Percentiles rank a stretch among this genome's conserved stretches.
These are phyloP conservation scores for Pocillopora verrucosa DNA, from an alignment of 64 coral and sea anemone species.

Conservation along the genomic window DNA sequence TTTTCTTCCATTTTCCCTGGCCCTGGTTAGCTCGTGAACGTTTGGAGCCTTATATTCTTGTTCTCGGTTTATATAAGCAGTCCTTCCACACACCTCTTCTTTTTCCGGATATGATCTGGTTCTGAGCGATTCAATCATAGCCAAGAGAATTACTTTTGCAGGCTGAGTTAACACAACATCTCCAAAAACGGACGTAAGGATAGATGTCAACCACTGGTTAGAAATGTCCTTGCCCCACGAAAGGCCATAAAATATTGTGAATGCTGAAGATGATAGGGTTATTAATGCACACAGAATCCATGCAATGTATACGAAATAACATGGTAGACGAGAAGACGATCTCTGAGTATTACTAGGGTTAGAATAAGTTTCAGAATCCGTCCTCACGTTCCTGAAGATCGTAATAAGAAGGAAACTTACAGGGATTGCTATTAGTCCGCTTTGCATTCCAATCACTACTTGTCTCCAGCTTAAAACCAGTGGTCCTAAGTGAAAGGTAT, in stretches of 20 bases:
- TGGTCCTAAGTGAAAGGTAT: slow-evolving; percentile 31
- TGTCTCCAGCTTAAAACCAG: slow-evolving; percentile 56
- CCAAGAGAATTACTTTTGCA: slow-evolving; percentile 35
- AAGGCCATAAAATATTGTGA: slow-evolving; percentile 74
- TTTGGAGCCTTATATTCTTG: slow-evolving; percentile 22
- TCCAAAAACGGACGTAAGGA: slow-evolving; percentile 24
- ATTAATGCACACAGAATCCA: slow-evolving; percentile 33
- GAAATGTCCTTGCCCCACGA: slow-evolving; percentile 72
- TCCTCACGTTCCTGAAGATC: slow-evolving; percentile 41
- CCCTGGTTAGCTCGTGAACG: slow-evolving; percentile 6
- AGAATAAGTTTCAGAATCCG: background rate
- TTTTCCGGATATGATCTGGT: background rate
- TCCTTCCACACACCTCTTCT: background rate
- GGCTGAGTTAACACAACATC: slow-evolving; percentile 48
- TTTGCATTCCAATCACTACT: slow-evolving; percentile 54
- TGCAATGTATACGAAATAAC: slow-evolving; percentile 65
- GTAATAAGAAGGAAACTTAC: slow-evolving; percentile 62
- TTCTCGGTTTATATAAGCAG: slow-evolving; percentile 17
- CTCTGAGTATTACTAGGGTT: background rate
- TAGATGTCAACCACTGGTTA: slow-evolving; percentile 67
- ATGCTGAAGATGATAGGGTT: slow-evolving; percentile 29
- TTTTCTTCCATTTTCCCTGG: background rate
- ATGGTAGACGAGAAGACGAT: slow-evolving; percentile 25
- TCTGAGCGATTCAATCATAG: slow-evolving; percentile 17
- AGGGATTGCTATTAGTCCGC: slow-evolving; percentile 58